phyloP scores from a whole-genome alignment of 2,797 vertebrate species.

The Linurgus olivaceus region DNA sequence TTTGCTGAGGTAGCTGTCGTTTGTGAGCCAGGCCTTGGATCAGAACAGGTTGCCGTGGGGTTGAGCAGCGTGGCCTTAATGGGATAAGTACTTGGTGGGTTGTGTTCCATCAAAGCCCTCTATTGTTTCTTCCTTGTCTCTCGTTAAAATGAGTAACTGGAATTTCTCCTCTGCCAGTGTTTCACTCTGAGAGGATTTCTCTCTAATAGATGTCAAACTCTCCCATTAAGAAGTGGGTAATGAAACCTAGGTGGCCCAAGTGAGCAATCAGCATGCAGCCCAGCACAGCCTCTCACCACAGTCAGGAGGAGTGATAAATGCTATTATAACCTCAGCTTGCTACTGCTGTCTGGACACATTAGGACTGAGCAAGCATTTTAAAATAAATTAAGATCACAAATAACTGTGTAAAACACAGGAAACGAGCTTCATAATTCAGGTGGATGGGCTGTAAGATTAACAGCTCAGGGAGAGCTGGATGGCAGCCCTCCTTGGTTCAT shows the following conservation, averaged over 20 bases:
- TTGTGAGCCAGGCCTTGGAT: not conserved
- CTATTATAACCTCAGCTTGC: slow-evolving; percentile 59
- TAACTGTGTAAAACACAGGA: slow-evolving; percentile 58
- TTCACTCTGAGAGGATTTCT: slow-evolving; percentile 63
- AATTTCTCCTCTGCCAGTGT: slow-evolving; percentile 47
- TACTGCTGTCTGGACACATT: slow-evolving; percentile 19
- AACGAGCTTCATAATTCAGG: slow-evolving; percentile 55
- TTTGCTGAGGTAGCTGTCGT: not conserved
- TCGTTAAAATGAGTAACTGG: slow-evolving; percentile 67
- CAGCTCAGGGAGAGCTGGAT: slow-evolving; percentile 14
- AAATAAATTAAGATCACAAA: slow-evolving; percentile 68
- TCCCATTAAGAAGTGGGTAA: slow-evolving; percentile 65
- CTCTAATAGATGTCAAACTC: slow-evolving; percentile 59
- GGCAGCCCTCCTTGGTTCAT: not conserved
- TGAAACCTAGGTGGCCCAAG: slow-evolving; percentile 65
- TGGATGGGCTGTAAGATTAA: slow-evolving; percentile 49
- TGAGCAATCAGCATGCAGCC: slow-evolving; percentile 61
- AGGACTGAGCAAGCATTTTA: slow-evolving; percentile 62
- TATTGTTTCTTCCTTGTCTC: slow-evolving; percentile 53
- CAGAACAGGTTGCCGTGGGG: not conserved
- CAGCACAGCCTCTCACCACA: slow-evolving; percentile 22
- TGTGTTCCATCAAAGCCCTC: slow-evolving; percentile 30
- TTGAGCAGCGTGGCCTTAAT: slow-evolving; percentile 4
- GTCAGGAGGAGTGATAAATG: slow-evolving; percentile 60
- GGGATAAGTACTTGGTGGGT: not conserved